Evolutionary conservation across 2,888 invertebrate species (phyloP).

Genomic region (Onchidella celtica): DNA sequence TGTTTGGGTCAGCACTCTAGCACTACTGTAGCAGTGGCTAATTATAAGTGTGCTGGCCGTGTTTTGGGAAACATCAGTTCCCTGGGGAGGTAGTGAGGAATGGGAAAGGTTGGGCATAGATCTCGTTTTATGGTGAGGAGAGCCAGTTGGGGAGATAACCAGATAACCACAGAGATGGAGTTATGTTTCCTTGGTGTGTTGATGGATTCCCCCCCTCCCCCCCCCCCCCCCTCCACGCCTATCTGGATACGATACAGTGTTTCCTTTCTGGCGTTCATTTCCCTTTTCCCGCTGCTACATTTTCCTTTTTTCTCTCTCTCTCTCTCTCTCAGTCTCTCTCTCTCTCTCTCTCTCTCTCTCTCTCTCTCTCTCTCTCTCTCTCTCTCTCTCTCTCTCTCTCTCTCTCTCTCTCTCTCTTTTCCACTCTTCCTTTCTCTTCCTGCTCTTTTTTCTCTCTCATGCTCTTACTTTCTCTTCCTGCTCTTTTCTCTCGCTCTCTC

Average conservation of each 20-base stretch:
- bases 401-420: not conserved
- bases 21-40: too few relatives aligned
- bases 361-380: not conserved
- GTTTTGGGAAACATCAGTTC: too few relatives aligned
- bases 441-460: not conserved
- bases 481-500: constrained; percentile 3
- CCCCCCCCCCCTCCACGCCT: not conserved
- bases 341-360: not conserved
- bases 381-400: not conserved
- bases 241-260: not conserved
- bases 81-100: too few relatives aligned
- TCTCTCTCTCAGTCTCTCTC: not conserved
- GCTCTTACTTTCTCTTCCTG: not conserved
- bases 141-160: too few relatives aligned
- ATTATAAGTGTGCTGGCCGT: too few relatives aligned
- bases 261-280: not conserved
- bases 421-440: not conserved
- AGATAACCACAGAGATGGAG: too few relatives aligned
- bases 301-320: not conserved
- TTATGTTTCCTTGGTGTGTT: not conserved
- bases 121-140: too few relatives aligned
- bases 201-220: not conserved
- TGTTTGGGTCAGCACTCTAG: too few relatives aligned
- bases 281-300: not conserved
- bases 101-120: too few relatives aligned